These are phyloP conservation scores for Gallirallus australis DNA, from an alignment of 2,797 vertebrate genomes.

Conservation along the genomic window DNA sequence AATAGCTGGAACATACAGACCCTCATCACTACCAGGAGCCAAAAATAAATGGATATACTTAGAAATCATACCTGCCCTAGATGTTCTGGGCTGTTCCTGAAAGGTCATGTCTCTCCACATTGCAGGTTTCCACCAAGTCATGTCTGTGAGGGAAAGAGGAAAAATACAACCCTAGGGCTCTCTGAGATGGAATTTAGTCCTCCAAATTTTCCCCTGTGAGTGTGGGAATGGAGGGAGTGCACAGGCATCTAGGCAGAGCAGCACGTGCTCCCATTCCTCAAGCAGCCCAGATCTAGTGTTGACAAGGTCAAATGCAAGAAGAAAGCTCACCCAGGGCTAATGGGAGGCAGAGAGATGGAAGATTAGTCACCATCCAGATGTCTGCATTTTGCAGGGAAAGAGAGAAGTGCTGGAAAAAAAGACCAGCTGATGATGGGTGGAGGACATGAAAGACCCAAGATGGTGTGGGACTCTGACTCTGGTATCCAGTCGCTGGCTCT, in stretches of 20 bases:
- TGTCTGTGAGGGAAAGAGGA: neutral
- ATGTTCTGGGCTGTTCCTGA: neutral
- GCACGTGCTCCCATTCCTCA: neutral
- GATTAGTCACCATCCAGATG: constrained; percentile 51
- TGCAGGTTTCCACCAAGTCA: neutral
- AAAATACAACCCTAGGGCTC: neutral
- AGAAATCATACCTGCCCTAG: neutral
- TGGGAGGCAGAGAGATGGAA: neutral
- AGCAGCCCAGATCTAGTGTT: neutral
- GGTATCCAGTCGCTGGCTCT: neutral
- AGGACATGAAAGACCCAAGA: neutral
- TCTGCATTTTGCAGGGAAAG: neutral
- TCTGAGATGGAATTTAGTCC: neutral
- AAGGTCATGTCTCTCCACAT: neutral
- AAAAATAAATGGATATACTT: neutral
- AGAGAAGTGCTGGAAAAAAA: neutral
- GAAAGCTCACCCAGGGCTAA: constrained; percentile 16
- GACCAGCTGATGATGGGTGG: neutral
- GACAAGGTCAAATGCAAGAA: constrained; percentile 32
- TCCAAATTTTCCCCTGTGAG: neutral
- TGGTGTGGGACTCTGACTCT: neutral
- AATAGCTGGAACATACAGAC: neutral
- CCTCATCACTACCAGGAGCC: neutral
- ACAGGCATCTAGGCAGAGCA: neutral
- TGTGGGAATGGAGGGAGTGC: accelerated